A percentile compares a stretch with the other conserved stretches of the same genome.
These are phyloP conservation scores for Craseonycteris thonglongyai DNA, from an alignment of 2,113 vertebrate species.

Conservation along the genomic window DNA sequence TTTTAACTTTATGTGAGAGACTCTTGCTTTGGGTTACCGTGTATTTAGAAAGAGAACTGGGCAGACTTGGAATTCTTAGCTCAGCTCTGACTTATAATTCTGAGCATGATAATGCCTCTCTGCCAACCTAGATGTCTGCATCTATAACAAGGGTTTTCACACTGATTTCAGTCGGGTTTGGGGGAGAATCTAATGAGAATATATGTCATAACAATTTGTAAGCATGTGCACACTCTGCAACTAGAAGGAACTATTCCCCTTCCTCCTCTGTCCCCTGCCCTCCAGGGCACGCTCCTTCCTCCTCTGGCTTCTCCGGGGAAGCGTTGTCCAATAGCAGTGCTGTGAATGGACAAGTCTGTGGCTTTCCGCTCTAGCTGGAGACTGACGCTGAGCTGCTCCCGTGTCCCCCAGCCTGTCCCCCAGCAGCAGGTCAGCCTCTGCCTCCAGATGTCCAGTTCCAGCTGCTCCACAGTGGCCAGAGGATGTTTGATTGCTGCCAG, in stretches of 20 bases:
- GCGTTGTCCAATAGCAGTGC: background rate
- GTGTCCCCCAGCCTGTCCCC: background rate
- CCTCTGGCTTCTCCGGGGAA: background rate
- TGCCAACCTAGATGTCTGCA: background rate
- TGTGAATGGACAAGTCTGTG: background rate
- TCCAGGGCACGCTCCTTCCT: background rate
- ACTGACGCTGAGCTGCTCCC: background rate
- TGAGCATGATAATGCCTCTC: background rate
- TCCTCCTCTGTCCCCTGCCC: background rate
- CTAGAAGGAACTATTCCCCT: background rate
- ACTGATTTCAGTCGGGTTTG: background rate
- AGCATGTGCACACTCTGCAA: background rate
- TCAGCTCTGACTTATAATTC: background rate
- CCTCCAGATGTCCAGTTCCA: background rate
- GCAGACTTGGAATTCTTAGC: background rate
- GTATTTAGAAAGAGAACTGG: background rate
- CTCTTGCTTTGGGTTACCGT: background rate
- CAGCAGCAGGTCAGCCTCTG: background rate
- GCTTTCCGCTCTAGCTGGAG: background rate
- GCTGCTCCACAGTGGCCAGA: slow-evolving; percentile 36
- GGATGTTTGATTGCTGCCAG: slow-evolving; percentile 78
- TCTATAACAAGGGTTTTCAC: background rate
- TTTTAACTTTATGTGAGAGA: background rate
- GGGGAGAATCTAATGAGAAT: background rate
- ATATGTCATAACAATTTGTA: background rate